A percentile compares a stretch with the other conserved stretches of the same genome.
Conservation (phyloP, 2,888 invertebrate genomes). For the Acholoe squamosa region DNA sequence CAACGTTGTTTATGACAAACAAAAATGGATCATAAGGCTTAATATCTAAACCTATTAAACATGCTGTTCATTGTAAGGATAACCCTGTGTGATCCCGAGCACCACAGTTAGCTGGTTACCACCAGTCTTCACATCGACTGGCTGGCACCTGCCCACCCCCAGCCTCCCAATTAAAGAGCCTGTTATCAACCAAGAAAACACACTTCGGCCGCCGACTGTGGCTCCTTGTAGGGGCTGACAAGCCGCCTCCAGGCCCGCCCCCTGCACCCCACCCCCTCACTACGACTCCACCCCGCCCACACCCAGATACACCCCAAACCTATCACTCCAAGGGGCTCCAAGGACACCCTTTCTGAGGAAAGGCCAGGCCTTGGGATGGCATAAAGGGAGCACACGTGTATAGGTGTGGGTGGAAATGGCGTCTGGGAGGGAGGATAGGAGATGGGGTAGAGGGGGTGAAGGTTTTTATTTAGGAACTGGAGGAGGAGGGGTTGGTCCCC, state of each 20-base stretch:
- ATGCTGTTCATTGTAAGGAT: neutral
- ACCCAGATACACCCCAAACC: neutral
- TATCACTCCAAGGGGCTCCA: neutral
- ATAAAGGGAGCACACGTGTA: neutral
- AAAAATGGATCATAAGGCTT: no score
- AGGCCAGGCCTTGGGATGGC: neutral
- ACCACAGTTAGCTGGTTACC: neutral
- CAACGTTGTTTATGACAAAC: no score
- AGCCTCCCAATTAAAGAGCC: neutral
- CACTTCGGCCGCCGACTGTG: neutral
- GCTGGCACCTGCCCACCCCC: neutral
- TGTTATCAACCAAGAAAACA: constrained; percentile 1
- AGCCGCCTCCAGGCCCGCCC: neutral
- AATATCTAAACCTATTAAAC: no score
- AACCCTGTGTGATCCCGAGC: neutral
- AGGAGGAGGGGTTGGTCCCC: neutral
- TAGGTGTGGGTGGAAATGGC: neutral
- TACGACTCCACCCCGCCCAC: neutral
- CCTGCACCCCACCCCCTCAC: neutral
- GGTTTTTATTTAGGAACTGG: neutral
- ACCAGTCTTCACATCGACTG: neutral
- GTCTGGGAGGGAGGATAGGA: neutral
- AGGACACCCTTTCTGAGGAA: neutral
- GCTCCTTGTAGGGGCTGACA: neutral
- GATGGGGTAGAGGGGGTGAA: neutral